A percentile compares a stretch with the other conserved stretches of the same genome.
These are phyloP conservation scores for Hemithea aestivaria DNA, from an alignment of 2,888 invertebrate species.

Conservation along the genomic window DNA sequence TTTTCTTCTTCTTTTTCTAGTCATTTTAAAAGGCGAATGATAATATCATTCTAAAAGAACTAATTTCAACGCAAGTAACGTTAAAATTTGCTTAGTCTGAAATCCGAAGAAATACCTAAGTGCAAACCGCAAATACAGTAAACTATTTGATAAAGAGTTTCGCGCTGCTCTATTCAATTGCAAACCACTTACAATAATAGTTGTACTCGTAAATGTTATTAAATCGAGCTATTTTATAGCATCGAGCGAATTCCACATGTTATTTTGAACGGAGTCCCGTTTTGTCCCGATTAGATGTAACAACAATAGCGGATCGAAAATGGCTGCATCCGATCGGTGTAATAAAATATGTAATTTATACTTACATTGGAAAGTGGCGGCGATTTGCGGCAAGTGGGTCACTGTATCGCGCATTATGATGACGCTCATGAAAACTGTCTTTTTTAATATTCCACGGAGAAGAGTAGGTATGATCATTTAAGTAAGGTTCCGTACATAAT, in stretches of 20 bases:
- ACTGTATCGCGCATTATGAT: conserved; percentile 41
- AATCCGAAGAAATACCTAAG: no score
- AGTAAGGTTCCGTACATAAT: conserved; percentile 8
- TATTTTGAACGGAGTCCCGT: conserved; percentile 5
- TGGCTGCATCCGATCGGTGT: conserved; percentile 20
- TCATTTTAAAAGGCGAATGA: no score
- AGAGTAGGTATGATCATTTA: background rate
- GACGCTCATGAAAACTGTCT: conserved; percentile 16
- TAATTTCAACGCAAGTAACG: no score
- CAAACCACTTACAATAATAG: no score
- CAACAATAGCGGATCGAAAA: conserved; percentile 19
- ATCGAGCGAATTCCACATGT: conserved; percentile 4
- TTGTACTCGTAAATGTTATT: no score
- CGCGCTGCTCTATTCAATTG: no score
- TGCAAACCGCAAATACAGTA: no score
- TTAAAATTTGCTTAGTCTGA: no score
- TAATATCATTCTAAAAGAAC: no score
- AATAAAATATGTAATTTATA: conserved; percentile 45
- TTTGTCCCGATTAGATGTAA: conserved; percentile 12
- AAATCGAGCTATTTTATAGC: no score
- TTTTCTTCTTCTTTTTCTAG: no score
- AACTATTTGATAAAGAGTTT: no score
- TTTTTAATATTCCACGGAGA: conserved; percentile 10
- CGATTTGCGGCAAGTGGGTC: conserved; percentile 44
- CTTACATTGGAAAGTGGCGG: conserved; percentile 45